Evolutionary conservation across 2,888 invertebrate species (phyloP).

Genomic region (Xylocampa areola): DNA sequence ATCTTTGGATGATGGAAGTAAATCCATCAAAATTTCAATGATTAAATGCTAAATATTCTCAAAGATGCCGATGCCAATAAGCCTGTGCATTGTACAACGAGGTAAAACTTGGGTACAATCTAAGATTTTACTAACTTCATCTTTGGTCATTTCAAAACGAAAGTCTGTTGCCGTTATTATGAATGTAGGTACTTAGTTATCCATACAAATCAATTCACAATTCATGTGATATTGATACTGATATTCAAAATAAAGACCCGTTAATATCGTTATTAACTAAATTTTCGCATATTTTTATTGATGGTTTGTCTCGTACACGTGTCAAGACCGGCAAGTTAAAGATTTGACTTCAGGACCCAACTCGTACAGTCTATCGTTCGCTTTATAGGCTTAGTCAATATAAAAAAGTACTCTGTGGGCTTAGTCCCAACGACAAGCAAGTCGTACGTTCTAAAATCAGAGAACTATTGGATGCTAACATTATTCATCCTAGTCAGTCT

Average conservation of each 20-base stretch:
- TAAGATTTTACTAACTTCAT: too few species aligned
- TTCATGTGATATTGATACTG: slow-evolving; percentile 3
- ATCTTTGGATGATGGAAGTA: too few species aligned
- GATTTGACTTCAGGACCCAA: slow-evolving; percentile 4
- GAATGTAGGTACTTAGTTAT: too few species aligned
- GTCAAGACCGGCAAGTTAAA: slow-evolving; percentile 3
- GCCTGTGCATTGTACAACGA: too few species aligned
- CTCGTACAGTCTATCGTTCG: neutral
- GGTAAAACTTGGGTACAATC: too few species aligned
- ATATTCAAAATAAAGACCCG: neutral
- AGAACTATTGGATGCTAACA: neutral
- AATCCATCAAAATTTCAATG: too few species aligned
- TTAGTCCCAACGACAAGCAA: slow-evolving; percentile 2
- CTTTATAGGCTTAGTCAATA: slow-evolving; percentile 2
- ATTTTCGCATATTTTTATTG: neutral
- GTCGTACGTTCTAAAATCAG: slow-evolving; percentile 1
- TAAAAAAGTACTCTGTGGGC: too few species aligned
- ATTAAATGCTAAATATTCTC: too few species aligned
- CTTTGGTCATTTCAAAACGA: neutral
- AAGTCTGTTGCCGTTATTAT: neutral
- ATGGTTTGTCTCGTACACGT: neutral
- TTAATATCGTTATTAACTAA: neutral
- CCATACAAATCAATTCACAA: neutral
- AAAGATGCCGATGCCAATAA: too few species aligned
- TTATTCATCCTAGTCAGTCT: neutral